Evolutionary conservation across 2,888 invertebrate genomes (phyloP), one percentile per base, ranked within the genome.

Genomic region (Mactromeris polynyma): DNA sequence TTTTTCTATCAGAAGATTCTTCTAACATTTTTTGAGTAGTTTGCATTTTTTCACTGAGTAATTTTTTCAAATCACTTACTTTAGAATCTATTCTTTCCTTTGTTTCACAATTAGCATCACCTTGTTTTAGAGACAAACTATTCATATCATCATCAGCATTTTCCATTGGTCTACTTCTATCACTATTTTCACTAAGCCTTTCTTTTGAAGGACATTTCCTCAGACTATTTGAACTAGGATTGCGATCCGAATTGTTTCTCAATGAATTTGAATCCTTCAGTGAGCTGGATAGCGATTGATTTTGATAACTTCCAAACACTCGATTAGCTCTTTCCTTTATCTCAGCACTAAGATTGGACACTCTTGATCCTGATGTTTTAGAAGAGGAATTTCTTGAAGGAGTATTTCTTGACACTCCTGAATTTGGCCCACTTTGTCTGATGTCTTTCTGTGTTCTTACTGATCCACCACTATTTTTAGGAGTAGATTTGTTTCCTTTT

Each of bases 1-100:
- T 86, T 31, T 80, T 81, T 42, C 83, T 89, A n/a, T 81, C 46
- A 40, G 87, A 36, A 9, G 90, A 87, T 58, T 92, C 92, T 40
- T 92, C 90, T 46, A 92, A 73, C 80, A 92, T 79, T 46, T 89
- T 90, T 58, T 90, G 87, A 21, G 90, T 92, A 58, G 81, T 89
- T 51, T 92, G 89, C 90, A 92, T 88, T 87, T 92, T 92, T 46
- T 92, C 92, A 36, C 89, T 82, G 7, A 92, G 81, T 40, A 92
- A 69, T 42, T 83, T 87, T 83, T 92, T 92, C 40, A 92, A 69
- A 73, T 92, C 90, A 51, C 77, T 40, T 58, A 85, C 81, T 81
- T 83, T 83, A n/a, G 86, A 54, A 33, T 90, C 88, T 85, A 54
- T 88, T 88, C 87, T 90, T 33, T 83, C 85, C 26, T 87, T 84